These are phyloP conservation scores for Neopipo cinnamomea DNA, from an alignment of 2,113 vertebrate genomes.

Conservation along the genomic window DNA sequence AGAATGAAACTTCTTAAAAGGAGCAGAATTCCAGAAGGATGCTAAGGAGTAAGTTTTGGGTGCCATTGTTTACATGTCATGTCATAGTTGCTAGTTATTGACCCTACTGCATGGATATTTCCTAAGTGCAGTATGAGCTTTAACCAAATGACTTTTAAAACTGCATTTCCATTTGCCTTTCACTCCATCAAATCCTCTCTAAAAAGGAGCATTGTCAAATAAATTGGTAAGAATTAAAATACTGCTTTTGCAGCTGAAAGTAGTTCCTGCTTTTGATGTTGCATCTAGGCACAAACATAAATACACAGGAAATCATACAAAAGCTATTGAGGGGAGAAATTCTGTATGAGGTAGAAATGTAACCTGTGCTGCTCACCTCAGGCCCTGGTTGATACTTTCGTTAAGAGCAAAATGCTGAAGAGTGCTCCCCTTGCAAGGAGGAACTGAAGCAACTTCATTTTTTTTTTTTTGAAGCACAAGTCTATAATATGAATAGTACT, in stretches of 20 bases:
- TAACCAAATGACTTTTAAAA: not conserved
- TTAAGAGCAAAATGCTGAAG: not conserved
- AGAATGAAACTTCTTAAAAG: constrained; percentile 8
- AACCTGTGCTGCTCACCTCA: not conserved
- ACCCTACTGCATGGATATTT: not conserved
- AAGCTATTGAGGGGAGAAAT: not conserved
- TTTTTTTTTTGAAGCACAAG: not conserved
- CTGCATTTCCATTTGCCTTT: not conserved
- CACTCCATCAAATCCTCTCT: not conserved
- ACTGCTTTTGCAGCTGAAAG: not conserved
- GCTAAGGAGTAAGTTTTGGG: not conserved
- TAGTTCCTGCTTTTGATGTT: not conserved
- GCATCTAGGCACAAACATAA: not conserved
- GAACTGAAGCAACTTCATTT: not conserved
- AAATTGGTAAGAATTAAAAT: not conserved
- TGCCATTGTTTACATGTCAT: not conserved
- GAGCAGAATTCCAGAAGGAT: constrained; percentile 16
- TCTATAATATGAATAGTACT: not conserved
- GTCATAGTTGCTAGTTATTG: not conserved
- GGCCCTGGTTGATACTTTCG: not conserved
- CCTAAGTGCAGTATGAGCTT: not conserved
- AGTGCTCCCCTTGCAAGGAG: not conserved
- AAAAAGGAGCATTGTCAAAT: not conserved
- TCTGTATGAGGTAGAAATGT: not conserved
- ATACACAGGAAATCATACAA: not conserved